Conservation (phyloP, 30 jellyfish, hydroid and myxozoan species). For the Phacellophora camtschatica region DNA sequence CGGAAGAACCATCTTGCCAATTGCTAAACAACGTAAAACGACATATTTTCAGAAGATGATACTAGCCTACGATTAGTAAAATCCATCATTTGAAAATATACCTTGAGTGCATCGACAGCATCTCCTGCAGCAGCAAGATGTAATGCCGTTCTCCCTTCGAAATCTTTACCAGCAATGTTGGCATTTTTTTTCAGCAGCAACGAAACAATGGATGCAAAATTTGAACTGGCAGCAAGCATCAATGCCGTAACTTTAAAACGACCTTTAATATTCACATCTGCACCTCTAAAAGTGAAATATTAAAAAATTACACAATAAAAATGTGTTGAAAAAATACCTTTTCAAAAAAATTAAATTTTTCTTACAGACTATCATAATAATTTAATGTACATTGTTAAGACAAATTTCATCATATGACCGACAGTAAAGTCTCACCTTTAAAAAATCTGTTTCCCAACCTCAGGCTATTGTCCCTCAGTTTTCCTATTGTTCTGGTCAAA, state of each 20-base stretch:
- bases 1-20: too few species aligned
- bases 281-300: conserved; percentile 24
- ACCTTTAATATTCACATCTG: conserved; percentile 71
- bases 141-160: conserved; percentile 86
- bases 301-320: neutral
- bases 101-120: conserved; percentile 70
- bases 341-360: neutral
- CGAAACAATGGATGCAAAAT: conserved; percentile 52
- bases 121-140: conserved; percentile 81
- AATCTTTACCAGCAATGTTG: conserved; percentile 55
- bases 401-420: too few species aligned
- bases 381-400: too few species aligned
- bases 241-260: conserved; percentile 66
- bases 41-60: too few species aligned
- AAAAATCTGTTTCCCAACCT: too few species aligned
- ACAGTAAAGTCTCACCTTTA: too few species aligned
- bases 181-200: conserved; percentile 63
- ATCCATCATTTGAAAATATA: too few species aligned
- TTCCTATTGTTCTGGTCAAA: too few species aligned
- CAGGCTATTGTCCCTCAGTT: too few species aligned
- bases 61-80: too few species aligned
- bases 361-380: too few species aligned
- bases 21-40: too few species aligned
- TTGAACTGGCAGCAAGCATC: conserved; percentile 84
- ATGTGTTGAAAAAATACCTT: neutral